A percentile compares a stretch with the other conserved stretches of the same genome.
phyloP scores from a whole-genome alignment of 2,888 invertebrate genomes.

The Drosophila longiperda region DNA sequence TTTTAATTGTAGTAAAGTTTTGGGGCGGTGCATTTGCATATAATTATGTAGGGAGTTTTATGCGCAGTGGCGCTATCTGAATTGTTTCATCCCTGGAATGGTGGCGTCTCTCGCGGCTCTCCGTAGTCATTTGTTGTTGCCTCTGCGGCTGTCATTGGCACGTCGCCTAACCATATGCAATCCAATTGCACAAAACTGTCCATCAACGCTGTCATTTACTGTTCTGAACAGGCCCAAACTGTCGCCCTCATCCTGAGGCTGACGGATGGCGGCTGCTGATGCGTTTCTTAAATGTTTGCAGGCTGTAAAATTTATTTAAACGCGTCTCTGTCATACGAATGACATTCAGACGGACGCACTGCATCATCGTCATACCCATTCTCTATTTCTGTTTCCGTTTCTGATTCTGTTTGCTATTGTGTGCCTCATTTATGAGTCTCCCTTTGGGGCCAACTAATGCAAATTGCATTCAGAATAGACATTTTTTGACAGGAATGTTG shows the following conservation, averaged over 20 bases:
- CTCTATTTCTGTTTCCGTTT: constrained; percentile 10
- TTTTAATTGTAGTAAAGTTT: constrained; percentile 71
- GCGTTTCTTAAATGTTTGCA: constrained; percentile 74
- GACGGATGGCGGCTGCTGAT: constrained; percentile 50
- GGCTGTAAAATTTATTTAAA: constrained; percentile 73
- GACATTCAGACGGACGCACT: constrained; percentile 60
- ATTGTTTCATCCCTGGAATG: constrained; percentile 1
- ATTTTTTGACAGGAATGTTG: constrained; percentile 43
- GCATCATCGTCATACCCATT: constrained; percentile 64
- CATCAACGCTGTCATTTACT: constrained; percentile 78
- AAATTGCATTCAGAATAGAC: constrained; percentile 37
- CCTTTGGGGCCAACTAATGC: constrained; percentile 29
- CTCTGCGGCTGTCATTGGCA: constrained; percentile 62
- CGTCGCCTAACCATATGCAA: constrained; percentile 74
- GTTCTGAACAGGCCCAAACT: constrained; percentile 53
- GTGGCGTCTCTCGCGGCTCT: not conserved
- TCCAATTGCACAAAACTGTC: constrained; percentile 78
- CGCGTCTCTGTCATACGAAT: constrained; percentile 70
- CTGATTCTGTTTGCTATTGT: constrained; percentile 15
- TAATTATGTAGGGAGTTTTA: constrained; percentile 65
- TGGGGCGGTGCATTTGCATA: constrained; percentile 69
- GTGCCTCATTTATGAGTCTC: constrained; percentile 13
- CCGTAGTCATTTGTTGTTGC: constrained; percentile 37
- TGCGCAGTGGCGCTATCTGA: constrained; percentile 39
- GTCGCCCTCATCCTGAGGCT: constrained; percentile 48